phyloP scores from a whole-genome alignment of 37 sponge, comb jelly and placozoan genomes.

The Mnemiopsis leidyi region DNA sequence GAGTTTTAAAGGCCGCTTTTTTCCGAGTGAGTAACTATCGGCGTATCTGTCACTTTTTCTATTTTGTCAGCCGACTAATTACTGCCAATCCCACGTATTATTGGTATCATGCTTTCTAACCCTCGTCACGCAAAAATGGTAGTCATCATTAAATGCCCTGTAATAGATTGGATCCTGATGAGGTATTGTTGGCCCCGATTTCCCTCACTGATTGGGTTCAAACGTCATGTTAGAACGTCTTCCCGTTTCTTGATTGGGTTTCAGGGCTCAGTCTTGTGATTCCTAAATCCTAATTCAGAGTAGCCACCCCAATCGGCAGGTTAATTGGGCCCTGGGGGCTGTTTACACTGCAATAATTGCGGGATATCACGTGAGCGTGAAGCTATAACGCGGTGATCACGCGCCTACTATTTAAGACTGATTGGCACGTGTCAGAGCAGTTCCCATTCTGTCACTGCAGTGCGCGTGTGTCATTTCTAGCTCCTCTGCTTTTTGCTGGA shows the following conservation, averaged over 20 bases:
- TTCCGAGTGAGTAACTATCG: background rate
- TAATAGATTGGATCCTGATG: background rate
- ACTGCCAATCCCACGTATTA: background rate
- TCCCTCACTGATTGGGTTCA: background rate
- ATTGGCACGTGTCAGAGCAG: background rate
- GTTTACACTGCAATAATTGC: background rate
- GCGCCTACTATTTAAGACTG: background rate
- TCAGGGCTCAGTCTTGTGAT: background rate
- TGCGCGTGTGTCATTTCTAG: no score
- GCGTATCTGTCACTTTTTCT: background rate
- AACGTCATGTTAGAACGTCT: background rate
- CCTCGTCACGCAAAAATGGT: background rate
- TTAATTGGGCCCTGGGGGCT: background rate
- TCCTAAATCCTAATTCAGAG: background rate
- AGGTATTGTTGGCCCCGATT: background rate
- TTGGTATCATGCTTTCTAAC: background rate
- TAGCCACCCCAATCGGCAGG: background rate
- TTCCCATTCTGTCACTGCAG: no score
- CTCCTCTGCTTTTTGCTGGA: no score
- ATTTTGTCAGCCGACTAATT: background rate
- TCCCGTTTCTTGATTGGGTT: background rate
- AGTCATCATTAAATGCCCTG: background rate
- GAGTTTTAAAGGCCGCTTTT: background rate
- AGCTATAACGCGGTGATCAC: background rate
- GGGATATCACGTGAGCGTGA: background rate